Evolutionary conservation across 2,113 vertebrate genomes (phyloP).

Genomic region (Ceratotherium simum): DNA sequence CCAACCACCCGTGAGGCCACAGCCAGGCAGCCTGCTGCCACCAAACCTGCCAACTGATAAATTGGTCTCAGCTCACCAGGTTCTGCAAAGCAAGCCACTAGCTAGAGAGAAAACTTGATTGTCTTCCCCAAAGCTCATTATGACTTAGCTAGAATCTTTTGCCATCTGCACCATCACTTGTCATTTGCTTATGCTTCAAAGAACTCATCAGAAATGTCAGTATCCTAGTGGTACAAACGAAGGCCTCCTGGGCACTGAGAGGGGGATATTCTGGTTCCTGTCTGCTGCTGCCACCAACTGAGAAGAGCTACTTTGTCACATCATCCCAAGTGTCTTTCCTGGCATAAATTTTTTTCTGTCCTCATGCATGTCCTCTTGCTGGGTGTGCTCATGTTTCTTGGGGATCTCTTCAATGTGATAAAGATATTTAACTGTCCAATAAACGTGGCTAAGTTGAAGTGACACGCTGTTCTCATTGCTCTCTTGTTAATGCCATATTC

Average conservation of each 20-base stretch:
- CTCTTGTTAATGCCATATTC: not conserved
- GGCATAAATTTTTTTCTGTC: not conserved
- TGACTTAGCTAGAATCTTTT: not conserved
- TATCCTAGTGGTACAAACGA: not conserved
- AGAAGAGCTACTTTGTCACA: not conserved
- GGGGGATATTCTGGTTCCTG: not conserved
- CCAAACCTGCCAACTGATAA: slow-evolving; percentile 56
- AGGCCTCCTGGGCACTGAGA: not conserved
- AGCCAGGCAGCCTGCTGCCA: not conserved
- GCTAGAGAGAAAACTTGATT: not conserved
- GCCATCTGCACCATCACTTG: not conserved
- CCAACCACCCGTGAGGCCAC: not conserved
- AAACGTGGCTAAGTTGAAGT: slow-evolving; percentile 67
- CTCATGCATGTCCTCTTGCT: not conserved
- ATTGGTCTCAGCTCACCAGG: not conserved
- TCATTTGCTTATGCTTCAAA: not conserved
- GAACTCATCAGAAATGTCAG: not conserved
- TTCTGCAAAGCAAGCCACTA: not conserved
- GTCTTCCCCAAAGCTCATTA: not conserved
- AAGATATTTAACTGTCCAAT: slow-evolving; percentile 61
- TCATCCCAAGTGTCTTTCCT: not conserved
- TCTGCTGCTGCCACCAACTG: not conserved
- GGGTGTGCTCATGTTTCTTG: not conserved
- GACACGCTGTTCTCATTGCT: not conserved
- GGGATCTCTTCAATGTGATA: not conserved